Base-by-base conservation (phyloP, 2,797 vertebrate species). In the Molothrus ater region DNA sequence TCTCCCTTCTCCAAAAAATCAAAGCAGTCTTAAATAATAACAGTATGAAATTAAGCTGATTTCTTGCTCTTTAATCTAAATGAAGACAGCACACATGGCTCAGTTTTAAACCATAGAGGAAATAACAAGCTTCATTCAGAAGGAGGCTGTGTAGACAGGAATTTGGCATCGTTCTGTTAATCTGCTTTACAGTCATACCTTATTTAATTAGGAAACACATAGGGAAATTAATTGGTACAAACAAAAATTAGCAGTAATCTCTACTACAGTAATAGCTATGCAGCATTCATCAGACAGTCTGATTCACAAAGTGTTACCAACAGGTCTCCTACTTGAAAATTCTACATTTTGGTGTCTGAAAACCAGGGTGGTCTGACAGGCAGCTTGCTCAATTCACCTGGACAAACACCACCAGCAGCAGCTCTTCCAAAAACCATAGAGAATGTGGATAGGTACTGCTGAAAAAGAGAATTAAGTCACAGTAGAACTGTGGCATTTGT, bases 31-130 rank as follows among this genome's bases (percentile, higher is more conserved):
- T 75, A 63, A 89, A 51, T 63, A 80, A 70, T 66, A 88, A 24
- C 25, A 26, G 60, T 47, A 66, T 42, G 32, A 93, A 96, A 90
- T 85, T 91, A 80, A 63, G 78, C 54, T 70, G 78, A 93, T 79
- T 95, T 93, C 70, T 88, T 80, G 45, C 43, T 73, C 48, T 80
- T 78, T 75, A 86, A 63, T 88, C 61, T 87, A 65, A 90, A 86
- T 72, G 50, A 81, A 70, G 89, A 66, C 8, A 26, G 66, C 16
- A 38, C 54, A 63, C 2, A 4, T 7, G 36, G 63, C 61, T 92
- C 48, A 40, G 51, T 75, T 92, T 81, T 88, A 90, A 92, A 40
- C 29, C 40, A 29, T 0, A 79, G n/a, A 81, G 86, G 70, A 95
- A 95, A 72, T 66, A 91, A 87, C 21, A 75, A 38, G 40, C 21